Evolutionary conservation across 2,113 vertebrate genomes (phyloP).

Genomic region (Condylura cristata): DNA sequence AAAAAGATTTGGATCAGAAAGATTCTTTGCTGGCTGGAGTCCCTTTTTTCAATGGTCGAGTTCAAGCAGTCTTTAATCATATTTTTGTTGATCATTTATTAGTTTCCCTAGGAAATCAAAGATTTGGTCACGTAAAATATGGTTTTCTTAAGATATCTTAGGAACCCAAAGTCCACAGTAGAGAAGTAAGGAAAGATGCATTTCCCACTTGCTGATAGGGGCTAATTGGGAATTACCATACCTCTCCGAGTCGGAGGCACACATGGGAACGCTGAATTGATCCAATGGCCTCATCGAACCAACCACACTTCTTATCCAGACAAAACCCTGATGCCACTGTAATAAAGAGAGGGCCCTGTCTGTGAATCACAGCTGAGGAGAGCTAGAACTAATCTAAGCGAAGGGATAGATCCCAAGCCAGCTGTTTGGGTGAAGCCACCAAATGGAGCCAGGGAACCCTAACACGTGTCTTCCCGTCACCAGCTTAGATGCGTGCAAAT

Average conservation of each 20-base stretch:
- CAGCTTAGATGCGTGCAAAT: neutral
- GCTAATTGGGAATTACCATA: conserved; percentile 85
- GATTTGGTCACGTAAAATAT: conserved; percentile 82
- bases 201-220: conserved; percentile 79
- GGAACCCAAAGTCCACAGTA: conserved; percentile 80
- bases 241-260: conserved; percentile 85
- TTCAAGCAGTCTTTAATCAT: conserved; percentile 88
- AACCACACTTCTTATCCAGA: conserved; percentile 59
- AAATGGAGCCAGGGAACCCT: conserved; percentile 7
- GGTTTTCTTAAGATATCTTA: conserved; percentile 84
- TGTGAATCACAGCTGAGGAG: conserved; percentile 38
- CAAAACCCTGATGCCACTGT: neutral
- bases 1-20: conserved; percentile 87
- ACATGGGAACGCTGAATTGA: conserved; percentile 88
- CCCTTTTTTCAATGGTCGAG: conserved; percentile 81
- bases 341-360: conserved; percentile 62
- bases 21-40: conserved; percentile 81
- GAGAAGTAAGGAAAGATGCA: conserved; percentile 82
- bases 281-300: conserved; percentile 59
- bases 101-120: conserved; percentile 88
- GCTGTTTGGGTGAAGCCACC: conserved; percentile 36
- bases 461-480: neutral
- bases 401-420: conserved; percentile 46
- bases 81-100: conserved; percentile 92
- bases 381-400: conserved; percentile 59